Evolutionary conservation across 2,888 invertebrate genomes (phyloP).

Genomic region (Eurois occulta): DNA sequence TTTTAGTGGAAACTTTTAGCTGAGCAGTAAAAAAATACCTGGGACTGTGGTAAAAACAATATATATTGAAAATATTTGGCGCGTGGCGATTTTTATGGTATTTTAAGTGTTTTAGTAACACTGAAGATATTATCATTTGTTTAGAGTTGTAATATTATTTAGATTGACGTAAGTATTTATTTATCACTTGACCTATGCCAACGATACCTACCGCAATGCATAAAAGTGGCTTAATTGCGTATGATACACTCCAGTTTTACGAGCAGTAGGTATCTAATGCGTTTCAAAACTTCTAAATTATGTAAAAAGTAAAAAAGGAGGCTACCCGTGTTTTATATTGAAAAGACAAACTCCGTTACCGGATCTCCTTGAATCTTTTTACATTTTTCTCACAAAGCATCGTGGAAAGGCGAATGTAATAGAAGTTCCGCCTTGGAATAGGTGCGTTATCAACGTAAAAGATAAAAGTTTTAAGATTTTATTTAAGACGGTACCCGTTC

Average conservation of each 20-base stretch:
- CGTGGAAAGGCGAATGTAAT: constrained; percentile 69
- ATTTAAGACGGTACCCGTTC: constrained; percentile 79
- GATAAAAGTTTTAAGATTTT: constrained; percentile 87
- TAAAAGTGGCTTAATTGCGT: constrained; percentile 22
- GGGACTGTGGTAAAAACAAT: constrained; percentile 36
- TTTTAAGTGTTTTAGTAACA: constrained; percentile 29
- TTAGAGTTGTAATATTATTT: constrained; percentile 17
- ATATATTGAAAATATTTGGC: constrained; percentile 40
- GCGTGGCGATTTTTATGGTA: constrained; percentile 44
- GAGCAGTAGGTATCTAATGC: constrained; percentile 9
- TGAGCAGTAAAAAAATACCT: constrained; percentile 61
- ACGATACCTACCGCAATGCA: constrained; percentile 10
- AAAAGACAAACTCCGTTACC: constrained; percentile 54
- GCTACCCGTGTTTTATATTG: constrained; percentile 52
- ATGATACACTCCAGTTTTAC: constrained; percentile 31
- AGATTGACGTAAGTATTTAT: constrained; percentile 28
- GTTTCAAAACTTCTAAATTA: constrained; percentile 32
- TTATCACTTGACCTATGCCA: constrained; percentile 25
- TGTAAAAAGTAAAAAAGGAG: constrained; percentile 30
- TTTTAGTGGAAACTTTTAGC: constrained; percentile 69
- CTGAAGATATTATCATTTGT: constrained; percentile 25
- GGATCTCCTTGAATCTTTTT: constrained; percentile 63
- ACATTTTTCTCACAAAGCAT: constrained; percentile 67
- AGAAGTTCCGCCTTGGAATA: constrained; percentile 77
- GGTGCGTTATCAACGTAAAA: constrained; percentile 82